phyloP scores from a whole-genome alignment of 2,113 vertebrate genomes.

The Glareola pratincola region DNA sequence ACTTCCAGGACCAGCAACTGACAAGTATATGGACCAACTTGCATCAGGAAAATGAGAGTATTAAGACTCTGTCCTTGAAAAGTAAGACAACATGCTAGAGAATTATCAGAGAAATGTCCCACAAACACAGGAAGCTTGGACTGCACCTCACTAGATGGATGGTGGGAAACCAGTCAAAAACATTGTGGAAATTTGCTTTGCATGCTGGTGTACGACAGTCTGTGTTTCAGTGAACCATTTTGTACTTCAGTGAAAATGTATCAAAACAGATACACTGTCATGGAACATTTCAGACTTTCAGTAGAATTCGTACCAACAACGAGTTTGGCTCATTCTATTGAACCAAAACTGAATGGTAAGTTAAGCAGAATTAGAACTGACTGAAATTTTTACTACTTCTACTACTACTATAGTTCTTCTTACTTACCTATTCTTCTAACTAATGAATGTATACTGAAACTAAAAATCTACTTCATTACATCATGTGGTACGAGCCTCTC shows the following conservation, averaged over 20 bases:
- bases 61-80: not conserved
- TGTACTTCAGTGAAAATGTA: not conserved
- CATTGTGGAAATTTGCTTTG: not conserved
- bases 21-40: not conserved
- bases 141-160: not conserved
- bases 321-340: not conserved
- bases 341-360: not conserved
- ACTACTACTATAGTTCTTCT: not conserved
- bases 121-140: not conserved
- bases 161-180: not conserved
- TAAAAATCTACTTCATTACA: not conserved
- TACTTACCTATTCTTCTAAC: not conserved
- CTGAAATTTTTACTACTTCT: not conserved
- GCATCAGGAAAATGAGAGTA: not conserved
- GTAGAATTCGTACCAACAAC: not conserved
- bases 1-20: not conserved
- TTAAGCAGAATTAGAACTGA: not conserved
- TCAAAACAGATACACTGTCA: not conserved
- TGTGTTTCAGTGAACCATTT: not conserved
- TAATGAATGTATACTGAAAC: not conserved
- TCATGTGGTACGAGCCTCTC: not conserved
- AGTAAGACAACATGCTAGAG: not conserved
- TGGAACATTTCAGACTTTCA: not conserved
- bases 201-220: not conserved
- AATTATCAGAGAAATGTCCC: not conserved